Evolutionary conservation across 30 jellyfish, hydroid and myxozoan species (phyloP).

Genomic region (Phacellophora camtschatica): DNA sequence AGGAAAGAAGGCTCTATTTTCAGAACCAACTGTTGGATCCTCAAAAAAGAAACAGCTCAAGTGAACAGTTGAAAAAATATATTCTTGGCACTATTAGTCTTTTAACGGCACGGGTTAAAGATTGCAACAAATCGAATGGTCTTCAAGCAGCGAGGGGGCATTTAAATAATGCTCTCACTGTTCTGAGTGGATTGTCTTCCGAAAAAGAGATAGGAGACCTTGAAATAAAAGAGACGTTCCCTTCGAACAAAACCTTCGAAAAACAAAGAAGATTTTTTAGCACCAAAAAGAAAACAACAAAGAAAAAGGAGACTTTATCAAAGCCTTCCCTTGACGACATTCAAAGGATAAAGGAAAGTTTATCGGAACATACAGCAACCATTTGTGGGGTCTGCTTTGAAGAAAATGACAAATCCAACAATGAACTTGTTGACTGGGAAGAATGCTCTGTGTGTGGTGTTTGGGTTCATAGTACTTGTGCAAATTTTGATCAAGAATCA

Average conservation of each 20-base stretch:
- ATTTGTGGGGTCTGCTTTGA: constrained; percentile 1
- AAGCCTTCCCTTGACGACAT: constrained; percentile 14
- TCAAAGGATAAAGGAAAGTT: background rate
- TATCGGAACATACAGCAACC: background rate
- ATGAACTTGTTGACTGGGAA: background rate
- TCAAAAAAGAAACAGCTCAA: background rate
- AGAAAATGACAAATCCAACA: background rate
- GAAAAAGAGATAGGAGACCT: background rate
- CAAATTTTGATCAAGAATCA: too few relatives aligned
- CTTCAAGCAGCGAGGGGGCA: background rate
- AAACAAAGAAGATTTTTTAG: constrained; percentile 18
- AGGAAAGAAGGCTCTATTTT: background rate
- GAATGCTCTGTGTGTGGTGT: background rate
- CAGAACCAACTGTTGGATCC: background rate
- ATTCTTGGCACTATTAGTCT: background rate
- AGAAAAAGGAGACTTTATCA: constrained; percentile 1
- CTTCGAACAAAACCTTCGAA: background rate
- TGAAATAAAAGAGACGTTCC: background rate
- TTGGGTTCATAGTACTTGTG: constrained; percentile 1
- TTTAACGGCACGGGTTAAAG: background rate
- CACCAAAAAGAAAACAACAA: constrained; percentile 14
- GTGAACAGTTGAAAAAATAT: background rate
- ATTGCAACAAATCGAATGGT: background rate
- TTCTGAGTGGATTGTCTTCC: constrained; percentile 1
- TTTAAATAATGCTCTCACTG: constrained; percentile 2